Evolutionary conservation across 2,888 invertebrate species (phyloP), one percentile per base, ranked within the genome.

Genomic region (Eupsilia transversa): DNA sequence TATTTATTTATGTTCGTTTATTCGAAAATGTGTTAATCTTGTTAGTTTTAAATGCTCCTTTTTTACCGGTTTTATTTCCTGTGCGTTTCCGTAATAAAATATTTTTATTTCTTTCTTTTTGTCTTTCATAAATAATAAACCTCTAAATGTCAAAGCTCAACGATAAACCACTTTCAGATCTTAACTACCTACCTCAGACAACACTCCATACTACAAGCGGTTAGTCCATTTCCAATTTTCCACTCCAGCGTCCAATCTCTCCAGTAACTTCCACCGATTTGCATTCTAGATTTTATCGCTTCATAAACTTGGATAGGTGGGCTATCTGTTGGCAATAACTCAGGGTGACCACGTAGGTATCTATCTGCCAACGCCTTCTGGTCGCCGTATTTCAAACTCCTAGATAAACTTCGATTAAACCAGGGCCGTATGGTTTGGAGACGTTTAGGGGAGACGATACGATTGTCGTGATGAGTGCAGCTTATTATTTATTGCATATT

Each of bases 351-450:
- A 76, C 82, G 69, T 79, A 79, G 74, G 75, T 87, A 86, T 79
- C 66, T 82, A 78, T 77, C 75, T 79, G 72, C 75, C 75, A 77
- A 77, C 81, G 72, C 83, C 86, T 88, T 88, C 86, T 88, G 89
- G 87, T 84, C 86, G 71, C 84, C 80, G 89, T 88, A 88, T 89
- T 91, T 87, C 88, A 87, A 90, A 91, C 89, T 91, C 82, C 84
- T 85, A 84, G 89, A 88, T 89, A 90, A 91, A 91, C 91, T 91
- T 91, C 89, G 91, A 91, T 90, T 90, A 89, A 89, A 88, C 87
- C 82, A 64, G 70, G 69, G 69, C 65, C 74, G 78, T 72, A 63
- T 56, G 17, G 69, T 77, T 72, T 67, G 63, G 52, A 9, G 41
- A 23, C 52, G 23, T 80, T 90, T 87, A 80, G 5, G 41, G 1